Conservation (phyloP, 2,113 vertebrate genomes). For the Pteronura brasiliensis region DNA sequence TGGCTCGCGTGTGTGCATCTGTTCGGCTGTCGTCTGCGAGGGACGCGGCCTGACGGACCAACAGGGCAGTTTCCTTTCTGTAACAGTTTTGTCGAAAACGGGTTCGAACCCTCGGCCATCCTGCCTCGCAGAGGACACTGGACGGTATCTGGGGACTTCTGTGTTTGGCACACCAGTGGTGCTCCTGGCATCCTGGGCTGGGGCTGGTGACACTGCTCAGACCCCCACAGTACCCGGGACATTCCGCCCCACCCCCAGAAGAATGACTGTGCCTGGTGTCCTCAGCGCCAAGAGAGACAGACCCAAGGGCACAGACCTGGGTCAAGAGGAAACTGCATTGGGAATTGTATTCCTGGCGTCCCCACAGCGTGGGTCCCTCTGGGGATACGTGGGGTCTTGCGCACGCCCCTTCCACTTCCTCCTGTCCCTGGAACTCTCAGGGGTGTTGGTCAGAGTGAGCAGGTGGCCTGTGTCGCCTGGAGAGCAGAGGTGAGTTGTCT, state of each 20-base stretch:
- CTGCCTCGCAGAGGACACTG: not conserved
- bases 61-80: no score
- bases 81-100: not conserved
- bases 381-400: no score
- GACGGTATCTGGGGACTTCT: not conserved
- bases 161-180: not conserved
- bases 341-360: not conserved
- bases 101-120: not conserved
- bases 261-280: not conserved
- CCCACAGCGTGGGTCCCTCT: not conserved
- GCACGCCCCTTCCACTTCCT: rapidly evolving
- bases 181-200: not conserved
- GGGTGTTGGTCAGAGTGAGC: not conserved
- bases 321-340: not conserved
- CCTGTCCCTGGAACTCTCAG: not conserved
- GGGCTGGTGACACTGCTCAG: not conserved
- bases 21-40: not conserved
- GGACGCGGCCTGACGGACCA: rapidly evolving
- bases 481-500: not conserved
- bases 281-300: not conserved
- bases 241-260: not conserved
- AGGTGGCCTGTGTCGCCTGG: not conserved
- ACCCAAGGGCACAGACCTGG: not conserved
- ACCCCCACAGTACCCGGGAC: not conserved
- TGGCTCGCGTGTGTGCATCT: rapidly evolving